Evolutionary conservation across 2,888 invertebrate species (phyloP), one percentile per base, ranked within the genome.

Genomic region (Drosophila rellima): DNA sequence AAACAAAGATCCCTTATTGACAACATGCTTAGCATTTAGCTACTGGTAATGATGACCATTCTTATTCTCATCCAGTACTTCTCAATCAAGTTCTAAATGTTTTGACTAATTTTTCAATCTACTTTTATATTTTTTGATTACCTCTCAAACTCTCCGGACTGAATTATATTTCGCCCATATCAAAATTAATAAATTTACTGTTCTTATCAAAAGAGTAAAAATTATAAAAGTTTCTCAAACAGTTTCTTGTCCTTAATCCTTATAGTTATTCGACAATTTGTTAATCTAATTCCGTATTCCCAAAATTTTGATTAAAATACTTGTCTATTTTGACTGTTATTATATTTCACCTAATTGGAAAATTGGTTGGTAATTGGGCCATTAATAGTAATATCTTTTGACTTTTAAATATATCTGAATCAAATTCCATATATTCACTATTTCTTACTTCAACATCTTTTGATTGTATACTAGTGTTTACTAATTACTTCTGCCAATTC

Each of bases 1-100:
- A 57, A 42, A 64, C 54, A 65, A 57, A 64, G 51, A 23, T 31
- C 47, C 44, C 44, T 37, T 56, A 51, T 63, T 64, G 66, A 50
- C 71, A 66, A 50, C 71, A 62, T 57, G 60, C 57, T 64, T 65
- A 39, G 50, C 63, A 78, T 78, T 70, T 69, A 73, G 68, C 65
- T 65, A 15, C 62, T 47, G 23, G 42, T 63, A 80, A 80, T 67
- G 66, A 52, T 40, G n/a, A n/a, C n/a, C n/a, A n/a, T 29, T n/a
- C n/a, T 4, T 15, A 33, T 33, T 20, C 6, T 33, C 40, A 20
- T 5, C 18, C 45, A 59, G 48, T 68, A 39, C 10, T 17, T 39
- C 17, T 10, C 10, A 10, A 39, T 17, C 4, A 17, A 17, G 3
- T 18, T 40, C 0, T 10, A 11, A 1, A 1, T 33, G 3, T 33